phyloP scores from a whole-genome alignment of 1,140 invertebrate species.

The Meloidogyne floridensis region DNA sequence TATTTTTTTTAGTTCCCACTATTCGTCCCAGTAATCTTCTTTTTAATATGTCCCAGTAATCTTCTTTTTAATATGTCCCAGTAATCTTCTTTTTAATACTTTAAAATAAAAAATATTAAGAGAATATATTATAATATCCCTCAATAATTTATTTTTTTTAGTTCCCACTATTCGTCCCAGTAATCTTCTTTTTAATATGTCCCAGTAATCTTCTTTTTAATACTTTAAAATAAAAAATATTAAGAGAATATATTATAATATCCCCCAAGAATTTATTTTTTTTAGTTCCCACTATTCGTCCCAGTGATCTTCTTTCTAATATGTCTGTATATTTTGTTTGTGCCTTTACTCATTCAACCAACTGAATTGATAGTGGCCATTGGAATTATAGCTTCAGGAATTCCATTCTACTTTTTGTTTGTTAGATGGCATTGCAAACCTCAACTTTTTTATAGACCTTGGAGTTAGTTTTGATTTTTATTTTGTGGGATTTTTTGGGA shows the following conservation, averaged over 20 bases:
- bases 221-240: no score
- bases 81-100: no score
- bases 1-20: slow-evolving; percentile 46
- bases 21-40: slow-evolving; percentile 55
- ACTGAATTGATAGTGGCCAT: slow-evolving; percentile 58
- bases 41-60: slow-evolving; percentile 54
- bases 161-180: slow-evolving; percentile 52
- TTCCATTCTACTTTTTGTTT: slow-evolving; percentile 62
- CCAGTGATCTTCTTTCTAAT: slow-evolving; percentile 57
- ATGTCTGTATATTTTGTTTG: slow-evolving; percentile 59
- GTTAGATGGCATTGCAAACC: slow-evolving; percentile 50
- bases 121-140: no score
- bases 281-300: slow-evolving; percentile 51
- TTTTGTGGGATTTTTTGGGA: neutral
- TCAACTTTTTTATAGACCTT: slow-evolving; percentile 37
- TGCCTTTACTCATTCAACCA: slow-evolving; percentile 57
- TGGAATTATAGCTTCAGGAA: slow-evolving; percentile 54
- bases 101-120: no score
- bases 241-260: no score
- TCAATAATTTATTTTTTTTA: no score
- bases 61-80: slow-evolving; percentile 57
- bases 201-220: no score
- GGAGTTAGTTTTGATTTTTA: slow-evolving; percentile 48
- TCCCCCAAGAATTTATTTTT: no score
- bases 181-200: slow-evolving; percentile 58